phyloP scores from a whole-genome alignment of 2,888 invertebrate genomes.

The Gastracanthus pulcherrimus region DNA sequence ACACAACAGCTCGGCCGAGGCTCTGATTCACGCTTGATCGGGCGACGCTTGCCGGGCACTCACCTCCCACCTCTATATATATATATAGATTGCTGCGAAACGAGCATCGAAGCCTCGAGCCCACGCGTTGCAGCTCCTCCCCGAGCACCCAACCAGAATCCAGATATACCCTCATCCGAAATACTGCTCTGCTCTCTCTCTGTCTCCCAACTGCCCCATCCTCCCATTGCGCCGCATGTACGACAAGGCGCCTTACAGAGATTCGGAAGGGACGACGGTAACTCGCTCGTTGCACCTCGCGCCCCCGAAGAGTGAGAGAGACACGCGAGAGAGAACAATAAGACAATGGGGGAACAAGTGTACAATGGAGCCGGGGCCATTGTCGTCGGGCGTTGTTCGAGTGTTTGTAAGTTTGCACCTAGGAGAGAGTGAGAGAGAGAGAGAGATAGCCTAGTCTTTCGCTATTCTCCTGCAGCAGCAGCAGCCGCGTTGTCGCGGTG shows the following conservation, averaged over 20 bases:
- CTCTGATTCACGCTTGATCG: constrained; percentile 36
- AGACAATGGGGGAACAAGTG: constrained; percentile 72
- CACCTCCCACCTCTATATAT: no score
- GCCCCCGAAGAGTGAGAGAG: not conserved
- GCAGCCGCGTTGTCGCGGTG: constrained; percentile 31
- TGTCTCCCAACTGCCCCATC: not conserved
- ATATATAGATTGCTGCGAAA: no score
- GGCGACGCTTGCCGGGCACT: not conserved
- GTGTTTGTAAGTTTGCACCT: constrained; percentile 56
- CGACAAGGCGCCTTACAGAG: constrained; percentile 29
- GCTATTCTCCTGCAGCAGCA: not conserved
- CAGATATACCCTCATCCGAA: not conserved
- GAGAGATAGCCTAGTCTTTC: not conserved
- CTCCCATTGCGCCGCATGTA: constrained; percentile 17
- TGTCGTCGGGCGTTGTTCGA: constrained; percentile 57
- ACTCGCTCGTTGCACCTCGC: constrained; percentile 50
- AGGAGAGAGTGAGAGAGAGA: constrained; percentile 11
- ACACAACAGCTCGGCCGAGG: no score
- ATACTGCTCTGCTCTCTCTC: not conserved
- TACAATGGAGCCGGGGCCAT: constrained; percentile 66
- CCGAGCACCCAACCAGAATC: not conserved
- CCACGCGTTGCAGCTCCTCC: no score
- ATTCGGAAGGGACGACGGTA: constrained; percentile 38
- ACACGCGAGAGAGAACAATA: constrained; percentile 65
- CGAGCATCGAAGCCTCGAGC: constrained; percentile 32